phyloP scores from a whole-genome alignment of 2,888 invertebrate species.

The Petrophora chlorosata region DNA sequence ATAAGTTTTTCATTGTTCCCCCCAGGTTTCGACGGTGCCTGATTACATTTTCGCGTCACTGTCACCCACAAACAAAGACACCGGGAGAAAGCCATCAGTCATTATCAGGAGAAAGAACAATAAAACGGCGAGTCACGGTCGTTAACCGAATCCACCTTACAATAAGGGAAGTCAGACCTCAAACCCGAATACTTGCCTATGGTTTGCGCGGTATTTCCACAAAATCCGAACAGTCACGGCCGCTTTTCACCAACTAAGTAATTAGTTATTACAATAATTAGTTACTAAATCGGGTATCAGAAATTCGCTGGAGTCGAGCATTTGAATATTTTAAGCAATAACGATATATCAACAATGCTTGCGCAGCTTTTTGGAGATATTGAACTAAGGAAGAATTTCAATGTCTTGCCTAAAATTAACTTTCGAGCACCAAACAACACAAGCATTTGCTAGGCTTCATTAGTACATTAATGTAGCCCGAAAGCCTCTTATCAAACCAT shows the following conservation, averaged over 20 bases:
- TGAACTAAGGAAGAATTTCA: constrained; percentile 3
- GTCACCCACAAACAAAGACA: constrained; percentile 77
- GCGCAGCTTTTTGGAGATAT: constrained; percentile 4
- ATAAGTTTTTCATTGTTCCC: constrained; percentile 62
- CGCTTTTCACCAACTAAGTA: constrained; percentile 47
- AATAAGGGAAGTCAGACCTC: constrained; percentile 53
- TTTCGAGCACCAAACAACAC: neutral
- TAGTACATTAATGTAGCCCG: neutral
- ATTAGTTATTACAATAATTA: constrained; percentile 54
- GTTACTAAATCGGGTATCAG: constrained; percentile 36
- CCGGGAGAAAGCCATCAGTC: constrained; percentile 76
- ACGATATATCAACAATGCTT: constrained; percentile 8
- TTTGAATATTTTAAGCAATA: constrained; percentile 13
- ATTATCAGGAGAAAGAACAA: constrained; percentile 78
- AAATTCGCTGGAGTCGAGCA: constrained; percentile 1
- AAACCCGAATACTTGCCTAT: constrained; percentile 55
- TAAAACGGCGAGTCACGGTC: constrained; percentile 74
- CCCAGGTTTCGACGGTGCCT: constrained; percentile 53
- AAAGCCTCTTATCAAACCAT: constrained; percentile 19
- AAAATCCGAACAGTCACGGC: constrained; percentile 60
- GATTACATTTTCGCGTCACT: constrained; percentile 79
- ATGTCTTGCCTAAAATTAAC: neutral
- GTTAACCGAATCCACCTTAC: constrained; percentile 72
- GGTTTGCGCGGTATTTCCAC: constrained; percentile 53
- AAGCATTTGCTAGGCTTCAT: neutral